Conservation (phyloP, 2,113 vertebrate species). For the Melanerpes aurifrons region DNA sequence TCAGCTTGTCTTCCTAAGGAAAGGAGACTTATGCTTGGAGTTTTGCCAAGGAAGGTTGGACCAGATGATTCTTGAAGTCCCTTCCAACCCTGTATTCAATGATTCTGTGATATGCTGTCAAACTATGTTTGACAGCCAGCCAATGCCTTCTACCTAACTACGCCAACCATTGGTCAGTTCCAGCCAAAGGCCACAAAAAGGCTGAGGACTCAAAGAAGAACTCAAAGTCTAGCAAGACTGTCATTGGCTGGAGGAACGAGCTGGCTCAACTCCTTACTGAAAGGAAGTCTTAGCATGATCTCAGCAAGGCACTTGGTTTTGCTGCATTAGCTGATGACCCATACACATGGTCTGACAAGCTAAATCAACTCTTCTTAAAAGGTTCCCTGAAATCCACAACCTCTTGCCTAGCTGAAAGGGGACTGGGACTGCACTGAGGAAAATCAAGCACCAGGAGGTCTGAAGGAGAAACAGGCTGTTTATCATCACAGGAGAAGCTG, state of each 20-base stretch:
- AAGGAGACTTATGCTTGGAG: neutral
- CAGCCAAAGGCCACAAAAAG: neutral
- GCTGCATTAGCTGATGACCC: neutral
- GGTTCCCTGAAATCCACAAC: neutral
- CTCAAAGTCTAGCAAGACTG: neutral
- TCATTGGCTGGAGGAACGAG: neutral
- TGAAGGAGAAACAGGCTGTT: neutral
- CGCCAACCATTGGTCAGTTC: neutral
- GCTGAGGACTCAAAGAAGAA: neutral
- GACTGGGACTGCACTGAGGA: neutral
- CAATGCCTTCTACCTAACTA: neutral
- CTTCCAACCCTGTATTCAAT: neutral
- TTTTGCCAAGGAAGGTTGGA: neutral
- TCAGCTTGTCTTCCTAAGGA: neutral
- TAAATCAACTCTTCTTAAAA: neutral
- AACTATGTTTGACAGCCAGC: neutral
- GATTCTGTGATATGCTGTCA: neutral
- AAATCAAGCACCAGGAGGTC: neutral
- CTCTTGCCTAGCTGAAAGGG: neutral
- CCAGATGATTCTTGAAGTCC: neutral
- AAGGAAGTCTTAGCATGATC: neutral
- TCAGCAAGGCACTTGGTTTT: neutral
- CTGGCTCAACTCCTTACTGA: neutral
- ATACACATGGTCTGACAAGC: accelerated
- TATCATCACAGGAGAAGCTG: neutral